These are phyloP conservation scores for Ceraclea dissimilis DNA, from an alignment of 2,888 invertebrate genomes.

Conservation along the genomic window DNA sequence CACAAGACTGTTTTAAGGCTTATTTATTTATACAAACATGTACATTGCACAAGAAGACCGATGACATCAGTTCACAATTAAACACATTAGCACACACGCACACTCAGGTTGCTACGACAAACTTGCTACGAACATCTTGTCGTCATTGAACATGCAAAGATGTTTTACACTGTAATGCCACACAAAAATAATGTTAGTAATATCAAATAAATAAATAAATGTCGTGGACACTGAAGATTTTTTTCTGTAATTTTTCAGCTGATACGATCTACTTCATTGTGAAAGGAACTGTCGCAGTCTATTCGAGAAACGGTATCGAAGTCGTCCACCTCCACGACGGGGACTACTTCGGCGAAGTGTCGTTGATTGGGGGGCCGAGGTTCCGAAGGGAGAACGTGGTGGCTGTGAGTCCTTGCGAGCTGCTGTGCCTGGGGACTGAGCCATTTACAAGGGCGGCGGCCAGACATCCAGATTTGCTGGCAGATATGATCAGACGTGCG, in stretches of 20 bases:
- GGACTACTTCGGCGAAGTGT: conserved; percentile 38
- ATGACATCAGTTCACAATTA: too few species aligned
- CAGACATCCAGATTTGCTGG: conserved; percentile 26
- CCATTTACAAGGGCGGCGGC: conserved; percentile 31
- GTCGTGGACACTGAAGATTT: too few species aligned
- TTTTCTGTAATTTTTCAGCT: conserved; percentile 35
- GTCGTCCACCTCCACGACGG: conserved; percentile 38
- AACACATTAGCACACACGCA: too few species aligned
- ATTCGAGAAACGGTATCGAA: conserved; percentile 40
- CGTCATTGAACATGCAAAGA: too few species aligned
- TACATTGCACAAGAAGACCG: too few species aligned
- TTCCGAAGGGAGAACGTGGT: conserved; percentile 36
- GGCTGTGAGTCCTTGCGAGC: conserved; percentile 37
- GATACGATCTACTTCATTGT: conserved; percentile 53
- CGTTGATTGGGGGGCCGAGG: conserved; percentile 35
- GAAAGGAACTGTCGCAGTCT: conserved; percentile 48
- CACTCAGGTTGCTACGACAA: too few species aligned
- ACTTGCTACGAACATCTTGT: too few species aligned
- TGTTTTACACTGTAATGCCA: too few species aligned
- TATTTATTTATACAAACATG: too few species aligned
- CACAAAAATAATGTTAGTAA: too few species aligned
- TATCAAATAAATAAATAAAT: too few species aligned
- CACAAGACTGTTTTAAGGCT: too few species aligned
- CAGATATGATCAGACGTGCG: conserved; percentile 10
- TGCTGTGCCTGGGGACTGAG: conserved; percentile 31